Base-by-base conservation (phyloP, 2,113 vertebrate genomes). In the Leiothrix lutea region DNA sequence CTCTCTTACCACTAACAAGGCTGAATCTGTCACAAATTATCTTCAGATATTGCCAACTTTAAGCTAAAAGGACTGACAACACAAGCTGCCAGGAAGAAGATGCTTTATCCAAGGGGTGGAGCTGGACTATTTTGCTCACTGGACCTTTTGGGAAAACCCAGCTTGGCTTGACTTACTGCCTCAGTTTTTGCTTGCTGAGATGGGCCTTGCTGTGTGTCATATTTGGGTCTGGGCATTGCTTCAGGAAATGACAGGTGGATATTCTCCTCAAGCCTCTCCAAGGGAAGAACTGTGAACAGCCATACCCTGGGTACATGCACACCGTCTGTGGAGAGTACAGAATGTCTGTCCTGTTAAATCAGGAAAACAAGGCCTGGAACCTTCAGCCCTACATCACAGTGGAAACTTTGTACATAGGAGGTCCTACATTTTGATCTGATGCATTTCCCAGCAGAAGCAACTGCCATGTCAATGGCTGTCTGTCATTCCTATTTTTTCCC, bases 311-410 rank as follows among this genome's bases (percentile, higher is more conserved):
- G 36, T 42, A 8, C 7, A 7, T 1, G 4, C 29, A 9, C 9
- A 15, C 5, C 18, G 23, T 56, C 36, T 47, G 23, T 31, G 38
- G 12, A 67, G 35, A 18, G 8, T 3, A 28, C 0, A 0, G 26
- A 23, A 54, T 4, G 11, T 48, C 51, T 25, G 14, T 28, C 31
- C 3, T 35, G 18, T 28, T 82, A 69, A 82, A 19, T 44, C 21
- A 28, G 24, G 35, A 25, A 35, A 90, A 45, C 8, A 19, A 64
- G 13, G 33, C 31, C 48, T 58, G 42, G n/a, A 40, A 26, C 54
- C 38, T 50, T 38, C 48, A 81, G 60, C 28, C 8, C 14, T 33
- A 15, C 22, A 24, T 14, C 48, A 2, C 45, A 58, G 14, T 29
- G 28, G 28, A 58, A 67, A 44, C 12, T 44, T 20, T 45, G 31